Evolutionary conservation across 2,888 invertebrate species (phyloP).

Genomic region (Eilema griseolum): DNA sequence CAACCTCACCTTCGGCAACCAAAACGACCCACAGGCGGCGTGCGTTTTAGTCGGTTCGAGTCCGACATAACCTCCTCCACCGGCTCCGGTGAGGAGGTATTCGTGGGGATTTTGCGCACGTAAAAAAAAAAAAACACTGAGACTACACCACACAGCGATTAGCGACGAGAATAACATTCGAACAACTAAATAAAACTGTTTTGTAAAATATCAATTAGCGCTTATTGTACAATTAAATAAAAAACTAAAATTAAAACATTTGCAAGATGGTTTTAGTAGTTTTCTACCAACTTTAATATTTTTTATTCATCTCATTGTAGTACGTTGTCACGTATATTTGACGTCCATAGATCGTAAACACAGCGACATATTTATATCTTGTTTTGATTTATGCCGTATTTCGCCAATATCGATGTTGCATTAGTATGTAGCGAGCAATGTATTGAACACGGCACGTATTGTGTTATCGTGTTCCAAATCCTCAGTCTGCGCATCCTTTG

Average conservation of each 20-base stretch:
- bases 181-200: too few species aligned
- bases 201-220: neutral
- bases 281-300: constrained; percentile 17
- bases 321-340: constrained; percentile 38
- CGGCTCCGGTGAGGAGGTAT: too few species aligned
- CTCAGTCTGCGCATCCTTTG: neutral
- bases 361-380: constrained; percentile 63
- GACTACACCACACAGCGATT: neutral
- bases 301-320: constrained; percentile 36
- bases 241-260: neutral
- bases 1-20: too few species aligned
- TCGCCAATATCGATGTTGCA: constrained; percentile 48
- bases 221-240: neutral
- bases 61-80: too few species aligned
- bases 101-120: too few species aligned
- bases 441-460: constrained; percentile 31
- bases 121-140: too few species aligned
- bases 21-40: too few species aligned
- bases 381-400: constrained; percentile 70
- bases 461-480: constrained; percentile 5
- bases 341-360: constrained; percentile 52
- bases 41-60: too few species aligned
- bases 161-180: neutral
- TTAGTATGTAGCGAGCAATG: constrained; percentile 52
- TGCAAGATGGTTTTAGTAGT: neutral